Evolutionary conservation across 2,888 invertebrate genomes (phyloP).

Genomic region (Noctuana brunneofusca): DNA sequence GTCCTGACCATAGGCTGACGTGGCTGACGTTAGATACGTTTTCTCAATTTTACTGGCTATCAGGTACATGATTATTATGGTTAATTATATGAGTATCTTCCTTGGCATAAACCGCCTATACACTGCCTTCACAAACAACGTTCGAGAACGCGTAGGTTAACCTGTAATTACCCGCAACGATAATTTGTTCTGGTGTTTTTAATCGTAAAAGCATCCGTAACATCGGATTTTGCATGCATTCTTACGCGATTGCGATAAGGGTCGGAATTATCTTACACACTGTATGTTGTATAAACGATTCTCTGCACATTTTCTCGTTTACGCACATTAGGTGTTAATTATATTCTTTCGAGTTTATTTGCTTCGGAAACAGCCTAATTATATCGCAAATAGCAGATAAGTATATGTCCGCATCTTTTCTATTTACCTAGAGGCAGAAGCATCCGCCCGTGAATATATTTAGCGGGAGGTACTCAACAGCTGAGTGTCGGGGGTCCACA

Average conservation of each 20-base stretch:
- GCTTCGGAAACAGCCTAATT: constrained; percentile 39
- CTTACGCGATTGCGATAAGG: constrained; percentile 37
- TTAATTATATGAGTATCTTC: not conserved
- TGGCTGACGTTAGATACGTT: too few species aligned
- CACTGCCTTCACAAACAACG: not conserved
- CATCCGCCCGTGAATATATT: constrained; percentile 43
- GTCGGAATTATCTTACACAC: not conserved
- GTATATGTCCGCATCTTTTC: constrained; percentile 38
- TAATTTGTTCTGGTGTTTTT: constrained; percentile 7
- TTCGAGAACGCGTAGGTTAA: not conserved
- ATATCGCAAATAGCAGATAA: constrained; percentile 38
- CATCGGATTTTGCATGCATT: constrained; percentile 38
- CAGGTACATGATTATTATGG: not conserved
- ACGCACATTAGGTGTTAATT: not conserved
- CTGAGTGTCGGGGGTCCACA: constrained; percentile 20
- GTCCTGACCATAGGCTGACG: too few species aligned
- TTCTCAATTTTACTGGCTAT: not conserved
- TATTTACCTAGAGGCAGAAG: constrained; percentile 42
- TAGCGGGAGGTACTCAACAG: constrained; percentile 9
- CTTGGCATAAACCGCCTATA: not conserved
- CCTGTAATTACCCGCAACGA: constrained; percentile 8
- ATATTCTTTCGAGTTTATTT: constrained; percentile 20
- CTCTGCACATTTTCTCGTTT: constrained; percentile 8
- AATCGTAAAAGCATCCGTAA: constrained; percentile 31
- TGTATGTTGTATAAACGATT: not conserved